Evolutionary conservation across 2,797 vertebrate genomes (phyloP), one percentile per base, ranked within the genome.

Genomic region (Sparus aurata): DNA sequence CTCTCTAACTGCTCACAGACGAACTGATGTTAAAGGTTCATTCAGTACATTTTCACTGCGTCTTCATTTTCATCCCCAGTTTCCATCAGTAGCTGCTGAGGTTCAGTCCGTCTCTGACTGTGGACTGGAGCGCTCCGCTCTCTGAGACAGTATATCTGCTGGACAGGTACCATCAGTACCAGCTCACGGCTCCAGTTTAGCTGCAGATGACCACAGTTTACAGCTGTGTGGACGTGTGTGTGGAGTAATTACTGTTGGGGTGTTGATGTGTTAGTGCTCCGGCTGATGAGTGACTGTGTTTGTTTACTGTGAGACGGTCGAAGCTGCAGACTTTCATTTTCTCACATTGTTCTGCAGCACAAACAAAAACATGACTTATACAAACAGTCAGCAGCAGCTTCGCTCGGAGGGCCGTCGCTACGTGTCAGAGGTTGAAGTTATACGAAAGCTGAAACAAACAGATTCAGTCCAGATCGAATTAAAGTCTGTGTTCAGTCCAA

Each of bases 1-100:
- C 60, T 58, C 25, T 64, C 13, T 64, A 64, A 73, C 23, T 45
- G 20, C 50, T 64, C 60, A 57, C 71, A 70, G 55, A 65, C 41
- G 0, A 23, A 57, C 71, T 9, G 16, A 25, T 41, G 22, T 41
- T 47, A 58, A 47, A 69, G 67, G 25, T n/a, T 3, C 46, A 27
- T 30, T n/a, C 18, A 5, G 13, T 5, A 5, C 38, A 30, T 53
- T 53, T 65, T 43, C 43, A 4, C 12, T 43, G 12, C 17, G 38
- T 57, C 27, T 38, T 38, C 5, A 5, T 53, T 13, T 54, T 23
- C 23, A 16, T 16, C 53, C 25, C 41, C 30, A 34, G n/a, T 15
- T 5, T 54, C 23, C 2, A 34, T 15, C 43, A 43, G 12, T 13
- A 43, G 41, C 41, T 12, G 12, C 41, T 43, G 49, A n/a, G 50